Base-by-base conservation (phyloP, 2,113 vertebrate genomes). In the Taxidea taxus region DNA sequence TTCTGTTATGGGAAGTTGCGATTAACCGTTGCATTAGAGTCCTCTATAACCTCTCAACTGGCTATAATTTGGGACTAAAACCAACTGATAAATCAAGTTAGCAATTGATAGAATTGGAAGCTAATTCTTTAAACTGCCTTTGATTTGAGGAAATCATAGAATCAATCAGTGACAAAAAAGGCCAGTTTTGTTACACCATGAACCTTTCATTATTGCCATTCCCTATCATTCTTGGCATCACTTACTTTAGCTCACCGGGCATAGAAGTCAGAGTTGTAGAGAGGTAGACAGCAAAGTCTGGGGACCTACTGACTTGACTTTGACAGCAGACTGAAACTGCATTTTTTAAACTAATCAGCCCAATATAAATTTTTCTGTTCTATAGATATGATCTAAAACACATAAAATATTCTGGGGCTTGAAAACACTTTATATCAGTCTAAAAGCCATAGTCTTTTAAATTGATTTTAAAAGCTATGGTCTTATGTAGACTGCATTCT, bases 141-240 rank as follows among this genome's bases (percentile, higher is more conserved):
- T 91, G 16, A 54, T 94, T 96, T 87, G 12, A 72, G 14, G 91
- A 95, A 93, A 62, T 91, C 42, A 70, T n/a, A 58, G 42, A 92
- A 47, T 60, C 23, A 62, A 47, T 81, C 47, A 44, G 21, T 80
- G 42, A 23, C 31, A 89, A 31, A 84, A 94, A 89, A 78, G 49
- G 27, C 12, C 51, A 56, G 31, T 74, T 82, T 95, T 92, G 7
- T 94, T 75, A 80, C 5, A 20, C 12, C 16, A 44, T 1, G 42
- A 34, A 42, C 12, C 20, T 90, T 86, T 62, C 3, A 51, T 51
- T 37, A 51, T n/a, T 94, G 58, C 42, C 51, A 42, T 77, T 66
- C 34, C 20, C 29, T 56, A 3, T 84, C 12, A 15, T 6, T 75
- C 15, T 31, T 49, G 72, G 42, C 37, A 89, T 81, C 81, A 60